phyloP scores from a whole-genome alignment of 1,140 invertebrate species.

The Heterodera carotae region DNA sequence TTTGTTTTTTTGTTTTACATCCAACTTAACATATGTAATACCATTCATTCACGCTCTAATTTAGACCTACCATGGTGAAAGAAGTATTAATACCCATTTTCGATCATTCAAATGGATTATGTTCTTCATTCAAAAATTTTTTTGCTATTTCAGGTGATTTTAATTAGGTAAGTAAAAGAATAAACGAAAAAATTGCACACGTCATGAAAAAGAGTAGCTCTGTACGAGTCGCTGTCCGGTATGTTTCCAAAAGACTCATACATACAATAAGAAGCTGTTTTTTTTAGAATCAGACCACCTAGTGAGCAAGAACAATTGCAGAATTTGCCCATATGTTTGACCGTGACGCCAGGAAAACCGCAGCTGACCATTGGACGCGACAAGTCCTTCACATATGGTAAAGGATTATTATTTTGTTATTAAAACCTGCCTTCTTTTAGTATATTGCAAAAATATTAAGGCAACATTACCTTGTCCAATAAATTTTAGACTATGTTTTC shows the following conservation, averaged over 20 bases:
- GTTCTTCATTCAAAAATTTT: no score
- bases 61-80: no score
- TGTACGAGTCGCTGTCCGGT: not conserved
- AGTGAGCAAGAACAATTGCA: slow-evolving; percentile 87
- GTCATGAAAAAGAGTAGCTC: not conserved
- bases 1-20: no score
- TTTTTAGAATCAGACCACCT: slow-evolving; percentile 85
- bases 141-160: no score
- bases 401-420: not conserved
- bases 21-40: no score
- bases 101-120: no score
- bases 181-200: not conserved
- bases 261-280: no score
- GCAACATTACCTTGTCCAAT: no score
- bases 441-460: not conserved
- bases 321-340: slow-evolving; percentile 89
- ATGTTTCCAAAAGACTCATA: slow-evolving; percentile 1
- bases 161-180: not conserved
- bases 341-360: slow-evolving; percentile 74
- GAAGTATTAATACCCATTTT: no score
- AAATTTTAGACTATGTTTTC: slow-evolving; percentile 79
- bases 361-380: slow-evolving; percentile 90
- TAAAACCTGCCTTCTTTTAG: not conserved
- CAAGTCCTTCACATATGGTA: slow-evolving; percentile 77
- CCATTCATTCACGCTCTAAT: no score